Conservation (phyloP, 2,113 vertebrate genomes). For the Connochaetes taurinus region DNA sequence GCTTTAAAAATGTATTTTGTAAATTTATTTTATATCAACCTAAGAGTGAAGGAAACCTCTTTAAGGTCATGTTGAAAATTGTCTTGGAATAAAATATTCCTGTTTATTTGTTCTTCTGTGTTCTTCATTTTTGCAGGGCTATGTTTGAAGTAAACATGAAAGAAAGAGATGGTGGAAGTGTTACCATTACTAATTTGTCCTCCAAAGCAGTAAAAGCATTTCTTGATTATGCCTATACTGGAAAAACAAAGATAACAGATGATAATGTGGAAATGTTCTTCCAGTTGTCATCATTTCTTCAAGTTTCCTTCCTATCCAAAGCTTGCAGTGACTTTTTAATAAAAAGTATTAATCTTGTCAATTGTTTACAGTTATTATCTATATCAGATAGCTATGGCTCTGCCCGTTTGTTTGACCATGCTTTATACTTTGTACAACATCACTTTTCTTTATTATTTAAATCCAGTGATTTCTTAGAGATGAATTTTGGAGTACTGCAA, state of each 20-base stretch:
- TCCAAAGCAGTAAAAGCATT: slow-evolving; percentile 87
- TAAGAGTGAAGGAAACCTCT: not conserved
- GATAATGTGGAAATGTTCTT: slow-evolving; percentile 96
- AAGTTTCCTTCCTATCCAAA: slow-evolving; percentile 89
- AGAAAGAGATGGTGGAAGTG: slow-evolving; percentile 91
- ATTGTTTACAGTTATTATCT: slow-evolving; percentile 91
- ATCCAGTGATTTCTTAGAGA: slow-evolving; percentile 91
- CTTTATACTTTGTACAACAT: slow-evolving; percentile 87
- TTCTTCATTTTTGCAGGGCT: slow-evolving; percentile 84
- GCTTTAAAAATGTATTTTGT: slow-evolving; percentile 14
- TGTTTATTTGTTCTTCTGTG: slow-evolving; percentile 58
- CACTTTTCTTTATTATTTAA: slow-evolving; percentile 88
- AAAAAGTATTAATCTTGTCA: slow-evolving; percentile 89
- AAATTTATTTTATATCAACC: not conserved
- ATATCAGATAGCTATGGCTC: slow-evolving; percentile 94
- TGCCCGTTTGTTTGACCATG: slow-evolving; percentile 82
- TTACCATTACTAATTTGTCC: slow-evolving; percentile 91
- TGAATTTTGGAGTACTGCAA: slow-evolving; percentile 88
- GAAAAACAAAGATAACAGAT: slow-evolving; percentile 91
- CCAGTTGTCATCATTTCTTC: slow-evolving; percentile 95
- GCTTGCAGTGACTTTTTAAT: slow-evolving; percentile 97
- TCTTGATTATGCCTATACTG: slow-evolving; percentile 96
- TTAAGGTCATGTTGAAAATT: not conserved
- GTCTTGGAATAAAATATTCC: not conserved
- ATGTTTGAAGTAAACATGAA: slow-evolving; percentile 99